Percentiles rank a stretch among this genome's conserved stretches.
Evolutionary conservation across 2,797 vertebrate species (phyloP).

Genomic region (Tinamus major): DNA sequence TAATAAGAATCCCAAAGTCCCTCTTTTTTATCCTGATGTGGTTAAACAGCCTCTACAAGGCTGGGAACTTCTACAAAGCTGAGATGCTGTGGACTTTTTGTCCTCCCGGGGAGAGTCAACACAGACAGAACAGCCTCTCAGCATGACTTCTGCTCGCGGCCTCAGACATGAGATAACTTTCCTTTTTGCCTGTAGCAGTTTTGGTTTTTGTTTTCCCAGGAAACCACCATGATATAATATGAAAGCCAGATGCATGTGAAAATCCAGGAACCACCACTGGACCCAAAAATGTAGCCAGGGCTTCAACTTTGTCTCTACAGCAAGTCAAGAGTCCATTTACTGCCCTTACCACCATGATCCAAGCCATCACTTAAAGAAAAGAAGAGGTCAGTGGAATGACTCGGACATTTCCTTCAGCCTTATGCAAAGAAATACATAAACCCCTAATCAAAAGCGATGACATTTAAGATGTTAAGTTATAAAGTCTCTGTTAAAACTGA

Average conservation of each 20-base stretch:
- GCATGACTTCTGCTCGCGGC: neutral
- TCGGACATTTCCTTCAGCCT: neutral
- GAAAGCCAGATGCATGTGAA: neutral
- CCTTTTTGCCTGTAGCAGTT: neutral
- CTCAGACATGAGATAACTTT: slow-evolving; percentile 1
- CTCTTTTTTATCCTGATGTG: neutral
- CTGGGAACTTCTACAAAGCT: slow-evolving; percentile 18
- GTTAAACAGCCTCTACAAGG: slow-evolving; percentile 23
- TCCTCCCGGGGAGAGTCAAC: slow-evolving; percentile 22
- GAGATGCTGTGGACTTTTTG: slow-evolving; percentile 22
- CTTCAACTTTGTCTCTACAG: neutral
- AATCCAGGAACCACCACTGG: neutral
- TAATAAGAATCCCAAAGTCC: slow-evolving; percentile 38
- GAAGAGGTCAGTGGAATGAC: neutral
- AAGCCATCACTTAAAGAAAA: neutral
- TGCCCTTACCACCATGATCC: neutral
- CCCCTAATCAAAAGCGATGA: neutral
- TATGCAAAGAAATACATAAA: neutral
- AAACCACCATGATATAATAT: neutral
- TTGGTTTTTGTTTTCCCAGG: neutral
- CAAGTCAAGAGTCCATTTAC: neutral
- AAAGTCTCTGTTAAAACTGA: neutral
- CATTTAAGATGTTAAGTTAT: neutral
- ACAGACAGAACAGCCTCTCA: slow-evolving; percentile 4
- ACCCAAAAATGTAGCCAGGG: neutral